Base-by-base conservation (phyloP, 2,797 vertebrate genomes). In the Lagocephalus sceleratus region DNA sequence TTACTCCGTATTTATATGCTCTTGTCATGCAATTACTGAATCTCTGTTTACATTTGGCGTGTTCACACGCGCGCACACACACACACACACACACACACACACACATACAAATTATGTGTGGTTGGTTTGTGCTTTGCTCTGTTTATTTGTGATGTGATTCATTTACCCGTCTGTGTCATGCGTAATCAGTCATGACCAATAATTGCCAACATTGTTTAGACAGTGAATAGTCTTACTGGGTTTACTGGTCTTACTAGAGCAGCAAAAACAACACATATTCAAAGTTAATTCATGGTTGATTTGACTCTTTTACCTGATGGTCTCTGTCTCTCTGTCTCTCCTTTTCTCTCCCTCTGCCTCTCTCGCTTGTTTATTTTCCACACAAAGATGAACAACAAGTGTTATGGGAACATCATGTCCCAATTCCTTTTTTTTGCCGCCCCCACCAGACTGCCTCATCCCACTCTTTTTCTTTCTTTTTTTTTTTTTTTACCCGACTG, bases 381-480 rank as follows among this genome's bases (percentile, higher is more conserved):
- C 59, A 66, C 45, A 38, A 70, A 59, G 41, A 73, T 45, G 67
- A 77, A 77, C 71, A 79, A 78, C 72, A 78, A 77, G 60, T 75
- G 54, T 57, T 81, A 75, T 69, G 59, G 66, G 75, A 78, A 84
- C 78, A 83, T 73, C 56, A 50, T 56, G 83, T 83, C 56, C 75
- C 5, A 1, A 46, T 40, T 48, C 21, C n/a, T 42, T 20, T 35
- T 5, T 16, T 3, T 21, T 12, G n/a, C 19, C 16, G 8, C 17
- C 8, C 3, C 7, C 56, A 7, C 17, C 14, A 3, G 10, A 19
- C 23, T 23, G 39, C 53, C 38, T 43, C 41, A 19, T 14, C 21
- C 46, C 20, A 32, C 14, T 19, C 38, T n/a, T 19, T 12, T 16
- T 11, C 10, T 9, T 39, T 38, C 17, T 5, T 22, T 32, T 17